phyloP scores from a whole-genome alignment of 2,888 invertebrate genomes.

The Xestia xanthographa region DNA sequence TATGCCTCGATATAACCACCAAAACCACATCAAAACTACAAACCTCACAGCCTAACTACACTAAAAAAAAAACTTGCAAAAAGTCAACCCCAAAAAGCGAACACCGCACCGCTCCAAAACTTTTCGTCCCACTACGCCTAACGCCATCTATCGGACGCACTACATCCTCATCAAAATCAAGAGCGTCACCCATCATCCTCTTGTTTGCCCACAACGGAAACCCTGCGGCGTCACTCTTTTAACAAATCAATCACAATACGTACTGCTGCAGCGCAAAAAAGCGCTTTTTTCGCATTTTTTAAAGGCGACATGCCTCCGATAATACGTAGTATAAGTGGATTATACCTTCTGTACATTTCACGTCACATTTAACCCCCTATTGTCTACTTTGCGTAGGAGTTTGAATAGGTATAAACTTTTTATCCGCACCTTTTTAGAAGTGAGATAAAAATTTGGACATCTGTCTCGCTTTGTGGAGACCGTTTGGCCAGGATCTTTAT shows the following conservation, averaged over 20 bases:
- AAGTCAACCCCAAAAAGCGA: slow-evolving; percentile 34
- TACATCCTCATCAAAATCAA: slow-evolving; percentile 47
- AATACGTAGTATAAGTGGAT: slow-evolving; percentile 86
- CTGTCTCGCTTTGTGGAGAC: slow-evolving; percentile 84
- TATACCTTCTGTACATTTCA: slow-evolving; percentile 86
- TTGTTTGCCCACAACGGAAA: slow-evolving; percentile 85
- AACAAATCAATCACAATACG: slow-evolving; percentile 86
- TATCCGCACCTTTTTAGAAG: slow-evolving; percentile 75
- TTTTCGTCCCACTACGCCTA: slow-evolving; percentile 45
- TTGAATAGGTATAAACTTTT: slow-evolving; percentile 76
- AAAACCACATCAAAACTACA: neutral
- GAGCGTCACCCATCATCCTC: slow-evolving; percentile 68
- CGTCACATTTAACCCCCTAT: slow-evolving; percentile 87
- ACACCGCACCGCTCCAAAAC: slow-evolving; percentile 15
- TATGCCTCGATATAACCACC: neutral
- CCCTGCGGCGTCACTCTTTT: slow-evolving; percentile 87
- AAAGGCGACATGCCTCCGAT: slow-evolving; percentile 83
- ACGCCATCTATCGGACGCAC: slow-evolving; percentile 77
- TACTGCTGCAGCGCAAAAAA: slow-evolving; percentile 68
- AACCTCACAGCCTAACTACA: neutral
- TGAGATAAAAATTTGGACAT: slow-evolving; percentile 83
- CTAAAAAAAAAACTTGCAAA: slow-evolving; percentile 10
- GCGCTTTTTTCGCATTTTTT: slow-evolving; percentile 76
- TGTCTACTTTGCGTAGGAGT: slow-evolving; percentile 88
- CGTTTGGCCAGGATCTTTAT: slow-evolving; percentile 75